phyloP scores from a whole-genome alignment of 1,140 invertebrate genomes.

The Popillia japonica region DNA sequence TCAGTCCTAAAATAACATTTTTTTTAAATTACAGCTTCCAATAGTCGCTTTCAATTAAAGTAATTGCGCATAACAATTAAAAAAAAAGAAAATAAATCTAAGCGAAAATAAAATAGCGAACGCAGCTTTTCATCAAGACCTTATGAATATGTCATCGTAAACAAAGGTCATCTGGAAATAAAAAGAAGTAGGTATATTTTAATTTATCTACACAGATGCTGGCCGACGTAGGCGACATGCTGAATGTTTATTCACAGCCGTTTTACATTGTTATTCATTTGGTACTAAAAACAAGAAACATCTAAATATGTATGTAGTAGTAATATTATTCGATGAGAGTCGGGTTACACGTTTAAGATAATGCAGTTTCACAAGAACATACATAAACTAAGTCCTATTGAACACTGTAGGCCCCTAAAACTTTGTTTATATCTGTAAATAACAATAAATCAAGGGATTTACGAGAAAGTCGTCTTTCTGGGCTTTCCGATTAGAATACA shows the following conservation, averaged over 20 bases:
- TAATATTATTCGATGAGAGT: conserved; percentile 6
- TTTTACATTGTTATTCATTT: conserved; percentile 32
- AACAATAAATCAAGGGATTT: conserved; percentile 19
- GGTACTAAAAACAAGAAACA: conserved; percentile 34
- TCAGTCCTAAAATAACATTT: too few species aligned
- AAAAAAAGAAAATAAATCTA: background rate
- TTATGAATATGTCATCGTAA: conserved; percentile 27
- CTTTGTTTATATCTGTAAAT: background rate
- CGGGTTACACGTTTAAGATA: conserved; percentile 21
- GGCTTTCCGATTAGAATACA: background rate
- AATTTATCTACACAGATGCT: conserved; percentile 29
- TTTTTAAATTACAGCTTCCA: too few species aligned
- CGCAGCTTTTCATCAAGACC: background rate
- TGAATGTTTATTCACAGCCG: conserved; percentile 19
- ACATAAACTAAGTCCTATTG: conserved; percentile 8
- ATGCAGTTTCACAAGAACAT: conserved; percentile 17
- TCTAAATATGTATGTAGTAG: conserved; percentile 10
- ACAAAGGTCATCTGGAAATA: conserved; percentile 21
- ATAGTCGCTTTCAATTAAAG: too few species aligned
- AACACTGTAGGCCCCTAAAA: conserved; percentile 5
- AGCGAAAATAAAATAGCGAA: background rate
- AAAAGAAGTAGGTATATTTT: conserved; percentile 29
- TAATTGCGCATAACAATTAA: too few species aligned
- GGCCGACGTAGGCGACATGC: background rate
- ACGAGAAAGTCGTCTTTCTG: background rate